Conservation (phyloP, 2,113 vertebrate species). For the Brevimyrus niger region DNA sequence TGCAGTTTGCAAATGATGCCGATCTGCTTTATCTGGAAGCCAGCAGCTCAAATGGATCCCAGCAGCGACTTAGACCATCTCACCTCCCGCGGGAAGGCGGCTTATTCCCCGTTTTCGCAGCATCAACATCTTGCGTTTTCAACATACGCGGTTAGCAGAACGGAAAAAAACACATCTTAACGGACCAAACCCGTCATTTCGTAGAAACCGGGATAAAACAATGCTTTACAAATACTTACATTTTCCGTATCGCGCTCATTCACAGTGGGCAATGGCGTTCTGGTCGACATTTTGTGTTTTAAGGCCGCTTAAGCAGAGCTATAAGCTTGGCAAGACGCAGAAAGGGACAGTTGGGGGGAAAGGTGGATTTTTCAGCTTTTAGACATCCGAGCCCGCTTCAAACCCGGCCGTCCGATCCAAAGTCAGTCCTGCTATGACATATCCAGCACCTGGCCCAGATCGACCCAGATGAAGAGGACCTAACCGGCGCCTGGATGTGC, state of each 20-base stretch:
- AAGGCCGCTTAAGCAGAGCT: conserved; percentile 36
- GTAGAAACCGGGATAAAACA: background rate
- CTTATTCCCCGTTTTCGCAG: background rate
- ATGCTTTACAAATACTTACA: conserved; percentile 58
- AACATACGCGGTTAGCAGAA: background rate
- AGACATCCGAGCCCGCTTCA: background rate
- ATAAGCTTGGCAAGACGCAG: conserved; percentile 21
- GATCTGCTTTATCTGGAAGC: background rate
- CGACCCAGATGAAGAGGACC: background rate
- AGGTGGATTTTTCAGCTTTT: background rate
- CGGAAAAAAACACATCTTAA: background rate
- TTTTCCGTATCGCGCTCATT: conserved; percentile 80
- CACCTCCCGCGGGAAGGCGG: background rate
- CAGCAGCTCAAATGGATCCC: background rate
- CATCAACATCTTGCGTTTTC: background rate
- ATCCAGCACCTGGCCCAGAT: background rate
- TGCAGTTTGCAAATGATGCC: background rate
- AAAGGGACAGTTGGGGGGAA: background rate
- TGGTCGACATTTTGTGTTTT: conserved; percentile 72
- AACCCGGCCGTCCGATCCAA: background rate
- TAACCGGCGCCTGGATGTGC: conserved; percentile 1
- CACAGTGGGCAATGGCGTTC: conserved; percentile 80
- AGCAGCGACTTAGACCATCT: background rate
- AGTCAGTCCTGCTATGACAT: background rate
- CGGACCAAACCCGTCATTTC: background rate